Percentiles rank a stretch among this genome's conserved stretches.
Conservation (phyloP, 2,888 invertebrate species). For the Acanthococcus lagerstroemiae region DNA sequence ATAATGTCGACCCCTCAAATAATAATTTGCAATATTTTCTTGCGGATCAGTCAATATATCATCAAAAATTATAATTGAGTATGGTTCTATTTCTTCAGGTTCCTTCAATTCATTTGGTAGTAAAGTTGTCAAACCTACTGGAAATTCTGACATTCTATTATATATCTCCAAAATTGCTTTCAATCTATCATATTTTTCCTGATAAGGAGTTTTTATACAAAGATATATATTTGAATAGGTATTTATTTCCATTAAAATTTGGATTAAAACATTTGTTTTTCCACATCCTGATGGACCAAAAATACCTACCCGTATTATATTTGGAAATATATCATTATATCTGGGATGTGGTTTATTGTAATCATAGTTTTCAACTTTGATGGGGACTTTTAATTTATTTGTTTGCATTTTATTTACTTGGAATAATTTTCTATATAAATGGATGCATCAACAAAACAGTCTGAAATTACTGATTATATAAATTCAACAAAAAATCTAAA, state of each 20-base stretch:
- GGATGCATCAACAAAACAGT: neutral
- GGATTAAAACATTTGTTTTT: too few species aligned
- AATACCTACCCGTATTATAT: too few species aligned
- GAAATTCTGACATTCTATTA: neutral
- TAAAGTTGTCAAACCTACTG: neutral
- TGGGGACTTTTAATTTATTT: neutral
- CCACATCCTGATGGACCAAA: too few species aligned
- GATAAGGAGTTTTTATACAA: too few species aligned
- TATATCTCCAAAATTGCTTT: too few species aligned
- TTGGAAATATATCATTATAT: too few species aligned
- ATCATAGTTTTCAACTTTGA: too few species aligned
- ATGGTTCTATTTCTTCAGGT: constrained; percentile 3
- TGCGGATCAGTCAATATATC: constrained; percentile 10
- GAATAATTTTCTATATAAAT: neutral
- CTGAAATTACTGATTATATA: constrained; percentile 4
- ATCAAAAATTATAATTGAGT: constrained; percentile 12
- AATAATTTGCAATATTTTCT: constrained; percentile 4
- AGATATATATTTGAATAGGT: too few species aligned
- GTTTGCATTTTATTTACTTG: neutral
- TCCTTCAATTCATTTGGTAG: neutral
- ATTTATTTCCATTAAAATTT: too few species aligned
- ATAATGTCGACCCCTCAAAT: constrained; percentile 8
- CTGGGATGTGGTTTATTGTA: too few species aligned
- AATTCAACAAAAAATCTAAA: neutral
- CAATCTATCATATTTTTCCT: too few species aligned